phyloP scores from a whole-genome alignment of 2,888 invertebrate genomes.

The Dynastes grantii region DNA sequence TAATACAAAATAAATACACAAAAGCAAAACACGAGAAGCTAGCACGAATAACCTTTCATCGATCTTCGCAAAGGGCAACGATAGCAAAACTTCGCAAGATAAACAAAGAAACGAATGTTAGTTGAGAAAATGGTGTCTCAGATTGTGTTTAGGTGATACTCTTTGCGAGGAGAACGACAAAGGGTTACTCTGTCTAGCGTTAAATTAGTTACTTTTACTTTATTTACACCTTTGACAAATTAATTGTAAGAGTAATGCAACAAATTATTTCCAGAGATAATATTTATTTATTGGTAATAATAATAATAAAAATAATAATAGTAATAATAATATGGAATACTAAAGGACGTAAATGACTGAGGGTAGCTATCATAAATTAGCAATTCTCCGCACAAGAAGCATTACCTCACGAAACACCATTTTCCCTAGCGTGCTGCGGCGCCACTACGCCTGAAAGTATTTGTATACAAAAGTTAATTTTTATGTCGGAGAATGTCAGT shows the following conservation, averaged over 20 bases:
- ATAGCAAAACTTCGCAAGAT: slow-evolving; percentile 39
- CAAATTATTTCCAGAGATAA: slow-evolving; percentile 18
- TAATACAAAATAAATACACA: slow-evolving; percentile 6
- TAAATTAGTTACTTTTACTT: not conserved
- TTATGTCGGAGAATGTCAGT: slow-evolving; percentile 44
- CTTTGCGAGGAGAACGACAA: slow-evolving; percentile 58
- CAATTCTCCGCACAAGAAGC: slow-evolving; percentile 52
- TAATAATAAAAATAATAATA: slow-evolving; percentile 46
- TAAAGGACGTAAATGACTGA: slow-evolving; percentile 37
- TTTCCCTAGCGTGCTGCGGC: slow-evolving; percentile 63
- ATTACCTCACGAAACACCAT: slow-evolving; percentile 60
- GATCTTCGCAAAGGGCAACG: slow-evolving; percentile 53
- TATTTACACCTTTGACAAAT: not conserved
- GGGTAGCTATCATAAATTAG: slow-evolving; percentile 45
- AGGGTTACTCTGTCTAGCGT: slow-evolving; percentile 58
- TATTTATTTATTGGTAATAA: slow-evolving; percentile 44
- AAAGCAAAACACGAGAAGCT: slow-evolving; percentile 47
- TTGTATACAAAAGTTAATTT: slow-evolving; percentile 46
- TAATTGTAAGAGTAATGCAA: not conserved
- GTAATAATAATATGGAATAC: slow-evolving; percentile 49
- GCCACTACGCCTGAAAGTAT: slow-evolving; percentile 64
- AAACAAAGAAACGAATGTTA: slow-evolving; percentile 44
- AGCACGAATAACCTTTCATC: slow-evolving; percentile 55
- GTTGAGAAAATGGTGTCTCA: slow-evolving; percentile 62
- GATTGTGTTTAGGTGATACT: slow-evolving; percentile 39